Conservation (phyloP, 2,888 invertebrate genomes). For the Xanthorhoe spadicearia region DNA sequence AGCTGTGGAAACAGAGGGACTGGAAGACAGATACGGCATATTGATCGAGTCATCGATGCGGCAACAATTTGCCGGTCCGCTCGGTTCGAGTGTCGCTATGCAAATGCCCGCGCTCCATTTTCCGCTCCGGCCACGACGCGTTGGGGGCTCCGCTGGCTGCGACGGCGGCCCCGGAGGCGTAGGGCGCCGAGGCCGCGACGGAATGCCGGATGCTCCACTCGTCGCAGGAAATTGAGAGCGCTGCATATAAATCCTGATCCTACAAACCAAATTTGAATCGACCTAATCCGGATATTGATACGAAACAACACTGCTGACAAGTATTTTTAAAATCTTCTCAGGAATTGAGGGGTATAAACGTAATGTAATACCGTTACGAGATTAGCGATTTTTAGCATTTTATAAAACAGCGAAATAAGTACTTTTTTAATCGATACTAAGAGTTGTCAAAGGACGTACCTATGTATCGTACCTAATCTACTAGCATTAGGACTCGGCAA, state of each 20-base stretch:
- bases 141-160: constrained; percentile 44
- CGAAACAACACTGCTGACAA: constrained; percentile 72
- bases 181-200: constrained; percentile 45
- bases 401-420: constrained; percentile 11
- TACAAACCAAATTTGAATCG: constrained; percentile 82
- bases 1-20: constrained; percentile 43
- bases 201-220: constrained; percentile 79
- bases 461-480: too few relatives aligned
- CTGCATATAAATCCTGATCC: constrained; percentile 81
- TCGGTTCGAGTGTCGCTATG: constrained; percentile 78
- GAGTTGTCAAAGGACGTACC: too few relatives aligned
- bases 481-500: too few relatives aligned
- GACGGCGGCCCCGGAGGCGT: constrained; percentile 47
- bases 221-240: constrained; percentile 84
- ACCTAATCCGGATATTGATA: constrained; percentile 84
- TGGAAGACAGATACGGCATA: constrained; percentile 67
- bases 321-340: constrained; percentile 60
- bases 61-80: constrained; percentile 82
- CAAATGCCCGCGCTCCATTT: constrained; percentile 80
- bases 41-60: constrained; percentile 80
- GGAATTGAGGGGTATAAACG: constrained; percentile 24
- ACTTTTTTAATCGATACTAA: too few relatives aligned
- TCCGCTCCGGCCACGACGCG: constrained; percentile 66
- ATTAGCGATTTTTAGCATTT: constrained; percentile 38
- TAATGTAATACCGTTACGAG: constrained; percentile 11